Percentiles rank a stretch among this genome's conserved stretches.
These are phyloP conservation scores for Nyctalus aviator DNA, from an alignment of 2,797 vertebrate genomes.

Conservation along the genomic window DNA sequence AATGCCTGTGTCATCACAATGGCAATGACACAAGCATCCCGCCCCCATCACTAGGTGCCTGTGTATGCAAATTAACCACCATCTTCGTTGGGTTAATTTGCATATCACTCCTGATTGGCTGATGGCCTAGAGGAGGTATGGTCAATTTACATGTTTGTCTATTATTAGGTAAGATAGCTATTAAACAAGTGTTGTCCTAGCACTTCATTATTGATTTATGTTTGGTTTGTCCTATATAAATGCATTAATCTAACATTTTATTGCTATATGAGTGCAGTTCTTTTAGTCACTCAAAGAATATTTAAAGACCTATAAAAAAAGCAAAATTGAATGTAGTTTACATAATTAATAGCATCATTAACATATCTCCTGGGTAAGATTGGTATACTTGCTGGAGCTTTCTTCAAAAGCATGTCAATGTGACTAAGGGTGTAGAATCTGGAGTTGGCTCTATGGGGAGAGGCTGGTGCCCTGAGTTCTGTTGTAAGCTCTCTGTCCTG, in stretches of 20 bases:
- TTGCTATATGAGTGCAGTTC: background rate
- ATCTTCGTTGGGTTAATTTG: too few species aligned
- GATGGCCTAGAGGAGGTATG: too few species aligned
- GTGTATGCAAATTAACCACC: too few species aligned
- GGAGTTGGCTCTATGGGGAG: background rate
- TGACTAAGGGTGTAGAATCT: background rate
- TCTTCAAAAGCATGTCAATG: background rate
- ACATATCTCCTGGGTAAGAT: background rate
- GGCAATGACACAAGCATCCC: too few species aligned
- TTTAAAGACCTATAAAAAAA: slow-evolving; percentile 1
- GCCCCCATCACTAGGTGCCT: too few species aligned
- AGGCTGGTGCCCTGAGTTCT: background rate
- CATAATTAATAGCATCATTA: background rate
- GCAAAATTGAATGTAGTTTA: background rate
- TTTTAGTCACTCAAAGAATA: background rate
- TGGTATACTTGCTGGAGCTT: background rate
- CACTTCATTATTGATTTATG: background rate
- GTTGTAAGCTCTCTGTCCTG: background rate
- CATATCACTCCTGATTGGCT: too few species aligned
- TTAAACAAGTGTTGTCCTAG: background rate
- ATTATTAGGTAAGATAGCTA: background rate
- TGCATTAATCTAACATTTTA: background rate
- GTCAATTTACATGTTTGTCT: too few species aligned
- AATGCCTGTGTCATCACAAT: too few species aligned
- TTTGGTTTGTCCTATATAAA: background rate